These are phyloP conservation scores for Bucco capensis DNA, from an alignment of 2,113 vertebrate species.

Conservation along the genomic window DNA sequence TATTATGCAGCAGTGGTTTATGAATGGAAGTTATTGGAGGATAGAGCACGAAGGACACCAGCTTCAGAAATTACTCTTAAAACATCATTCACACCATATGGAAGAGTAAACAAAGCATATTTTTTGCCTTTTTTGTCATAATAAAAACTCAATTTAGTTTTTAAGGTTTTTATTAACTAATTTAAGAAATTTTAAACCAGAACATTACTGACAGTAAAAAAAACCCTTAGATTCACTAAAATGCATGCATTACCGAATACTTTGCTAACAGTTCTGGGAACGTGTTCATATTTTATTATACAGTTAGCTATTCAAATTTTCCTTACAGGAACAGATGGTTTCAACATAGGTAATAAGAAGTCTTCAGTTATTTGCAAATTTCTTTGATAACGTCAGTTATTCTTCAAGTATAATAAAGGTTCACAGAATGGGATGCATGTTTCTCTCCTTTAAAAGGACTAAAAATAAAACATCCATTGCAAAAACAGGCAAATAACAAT, in stretches of 20 bases:
- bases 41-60: not conserved
- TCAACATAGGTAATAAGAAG: constrained; percentile 46
- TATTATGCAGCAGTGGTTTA: not conserved
- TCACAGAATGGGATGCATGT: constrained; percentile 3
- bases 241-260: not conserved
- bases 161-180: not conserved
- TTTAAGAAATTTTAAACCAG: not conserved
- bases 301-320: constrained; percentile 16
- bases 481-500: constrained; percentile 2
- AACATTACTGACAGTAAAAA: not conserved
- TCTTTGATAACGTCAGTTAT: constrained; percentile 61
- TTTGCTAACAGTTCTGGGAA: not conserved
- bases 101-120: not conserved
- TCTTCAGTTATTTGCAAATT: constrained; percentile 61
- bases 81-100: not conserved
- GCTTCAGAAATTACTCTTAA: not conserved
- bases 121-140: not conserved
- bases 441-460: constrained; percentile 36
- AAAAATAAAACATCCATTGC: constrained; percentile 34
- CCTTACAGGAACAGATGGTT: constrained; percentile 48
- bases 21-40: not conserved
- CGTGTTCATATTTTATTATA: not conserved
- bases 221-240: constrained; percentile 29
- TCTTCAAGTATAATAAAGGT: constrained; percentile 55
- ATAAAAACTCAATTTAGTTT: not conserved